Percentiles rank a stretch among this genome's conserved stretches.
These are phyloP conservation scores for Toxostoma redivivum DNA, from an alignment of 2,113 vertebrate genomes.

Conservation along the genomic window DNA sequence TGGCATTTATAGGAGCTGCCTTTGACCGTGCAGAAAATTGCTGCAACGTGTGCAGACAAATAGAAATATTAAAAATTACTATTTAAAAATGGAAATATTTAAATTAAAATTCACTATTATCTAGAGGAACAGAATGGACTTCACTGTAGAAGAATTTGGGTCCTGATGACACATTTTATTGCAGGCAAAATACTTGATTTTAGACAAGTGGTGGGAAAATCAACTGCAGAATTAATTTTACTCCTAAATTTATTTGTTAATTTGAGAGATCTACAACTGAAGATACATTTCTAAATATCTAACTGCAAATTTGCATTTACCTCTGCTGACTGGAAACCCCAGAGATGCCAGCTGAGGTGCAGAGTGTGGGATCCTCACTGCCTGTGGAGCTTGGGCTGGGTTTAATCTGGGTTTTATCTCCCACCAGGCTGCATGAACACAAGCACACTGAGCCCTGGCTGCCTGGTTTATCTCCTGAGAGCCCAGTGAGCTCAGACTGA, in stretches of 20 bases:
- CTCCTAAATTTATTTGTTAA: background rate
- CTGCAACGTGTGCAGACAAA: background rate
- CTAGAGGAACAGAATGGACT: background rate
- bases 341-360: background rate
- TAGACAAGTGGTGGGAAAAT: background rate
- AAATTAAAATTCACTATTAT: background rate
- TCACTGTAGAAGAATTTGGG: background rate
- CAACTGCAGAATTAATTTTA: background rate
- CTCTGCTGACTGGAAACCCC: background rate
- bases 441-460: background rate
- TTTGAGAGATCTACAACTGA: background rate
- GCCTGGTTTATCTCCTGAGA: background rate
- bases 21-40: background rate
- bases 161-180: background rate
- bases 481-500: background rate
- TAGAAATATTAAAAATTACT: background rate
- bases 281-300: background rate
- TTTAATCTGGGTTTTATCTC: background rate
- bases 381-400: background rate
- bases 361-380: background rate
- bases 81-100: background rate
- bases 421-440: background rate
- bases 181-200: background rate
- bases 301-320: background rate
- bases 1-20: background rate